Conservation (phyloP, 2,888 invertebrate genomes). For the Poecilobothrus nobilitatus region DNA sequence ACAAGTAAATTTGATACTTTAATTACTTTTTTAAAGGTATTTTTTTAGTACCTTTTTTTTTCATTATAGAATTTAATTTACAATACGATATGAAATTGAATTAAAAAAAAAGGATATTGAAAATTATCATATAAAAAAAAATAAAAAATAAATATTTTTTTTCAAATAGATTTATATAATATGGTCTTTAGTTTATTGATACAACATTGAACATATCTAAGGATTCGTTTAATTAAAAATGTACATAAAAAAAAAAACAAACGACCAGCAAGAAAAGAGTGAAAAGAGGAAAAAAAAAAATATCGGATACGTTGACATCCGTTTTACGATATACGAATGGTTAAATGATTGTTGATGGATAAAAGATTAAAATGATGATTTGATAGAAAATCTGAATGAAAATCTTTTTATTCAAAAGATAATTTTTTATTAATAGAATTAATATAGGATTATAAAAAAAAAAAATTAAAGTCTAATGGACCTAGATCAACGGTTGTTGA, state of each 20-base stretch:
- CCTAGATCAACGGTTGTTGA: too few relatives aligned
- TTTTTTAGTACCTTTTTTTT: neutral
- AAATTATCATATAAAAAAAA: neutral
- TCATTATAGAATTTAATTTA: neutral
- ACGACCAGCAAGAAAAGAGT: neutral
- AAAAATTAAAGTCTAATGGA: too few relatives aligned
- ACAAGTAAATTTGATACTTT: neutral
- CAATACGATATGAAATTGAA: neutral
- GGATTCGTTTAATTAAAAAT: neutral
- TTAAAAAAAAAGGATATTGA: neutral
- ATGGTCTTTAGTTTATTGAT: neutral
- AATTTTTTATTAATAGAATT: too few relatives aligned
- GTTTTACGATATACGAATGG: neutral
- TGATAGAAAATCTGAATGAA: neutral
- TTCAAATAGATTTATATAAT: neutral
- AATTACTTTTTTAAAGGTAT: neutral
- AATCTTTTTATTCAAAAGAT: too few relatives aligned
- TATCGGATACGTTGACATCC: neutral
- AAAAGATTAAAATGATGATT: neutral
- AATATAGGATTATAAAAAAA: too few relatives aligned
- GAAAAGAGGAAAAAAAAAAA: neutral
- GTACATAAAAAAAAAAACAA: neutral
- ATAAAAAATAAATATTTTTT: neutral
- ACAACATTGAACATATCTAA: slow-evolving; percentile 3
- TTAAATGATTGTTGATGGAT: neutral